Base-by-base conservation (phyloP, 1,140 invertebrate species). In the Rhysida immarginata region DNA sequence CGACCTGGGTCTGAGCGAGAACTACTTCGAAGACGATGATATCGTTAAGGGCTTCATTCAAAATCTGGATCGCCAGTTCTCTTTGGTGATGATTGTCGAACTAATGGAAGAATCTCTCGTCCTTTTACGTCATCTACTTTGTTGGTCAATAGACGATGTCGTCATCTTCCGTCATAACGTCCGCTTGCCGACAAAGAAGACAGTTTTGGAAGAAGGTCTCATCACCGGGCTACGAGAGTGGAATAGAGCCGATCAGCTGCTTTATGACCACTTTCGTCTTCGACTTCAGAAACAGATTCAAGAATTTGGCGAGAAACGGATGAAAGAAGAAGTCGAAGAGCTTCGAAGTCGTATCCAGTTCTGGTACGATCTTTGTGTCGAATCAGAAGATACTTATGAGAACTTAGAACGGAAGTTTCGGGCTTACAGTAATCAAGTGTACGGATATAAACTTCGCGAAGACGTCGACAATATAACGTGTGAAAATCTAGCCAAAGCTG, bases 241-340 rank as follows among this genome's bases (percentile, higher is more conserved):
- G 14, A 69, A 69, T 50, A 41, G 51, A 3, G 68, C 65, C 0
- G 70, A 71, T 61, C 48, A 56, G 3, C 54, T 61, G 20, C 49
- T 72, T 5, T 72, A 72, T 46, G 53, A 65, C 13, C 54, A 66
- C 46, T 72, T 72, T 57, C 14, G 61, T 16, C 43, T 61, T 2
- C 68, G 61, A 58, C 69, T 72, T 26, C 58, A 61, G 21, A 23
- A 58, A 20, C 59, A 58, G 53, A 59, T 70, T 0, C 54, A 59
- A 20, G 20, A 56, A 25, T 70, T 64, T 59, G 71, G 71, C 14
- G 21, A 46, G 5, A 54, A 66, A 25, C 59, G 55, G 48, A 65
- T 72, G 64, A 58, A 52, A 26, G 49, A 48, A 25, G 63, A 68
- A 44, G 59, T 62, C 51, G 41, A 64, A 8, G 48, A 49, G 23